Conservation (phyloP, 2,113 vertebrate genomes). For the Coreoperca whiteheadi region DNA sequence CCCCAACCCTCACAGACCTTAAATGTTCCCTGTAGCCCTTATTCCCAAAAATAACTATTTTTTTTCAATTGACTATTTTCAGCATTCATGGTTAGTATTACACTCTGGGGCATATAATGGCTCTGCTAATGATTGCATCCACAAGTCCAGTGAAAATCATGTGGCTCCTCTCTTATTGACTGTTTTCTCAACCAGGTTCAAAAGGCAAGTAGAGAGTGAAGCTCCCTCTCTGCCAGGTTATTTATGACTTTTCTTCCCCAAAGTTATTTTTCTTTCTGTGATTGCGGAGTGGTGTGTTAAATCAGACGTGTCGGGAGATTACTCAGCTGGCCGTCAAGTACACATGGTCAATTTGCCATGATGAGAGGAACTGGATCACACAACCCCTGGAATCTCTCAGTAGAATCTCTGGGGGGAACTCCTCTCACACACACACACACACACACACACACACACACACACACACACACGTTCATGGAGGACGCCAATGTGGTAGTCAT, state of each 20-base stretch:
- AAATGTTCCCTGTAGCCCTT: conserved; percentile 47
- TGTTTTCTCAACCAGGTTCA: conserved; percentile 77
- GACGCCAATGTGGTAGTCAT: conserved; percentile 86
- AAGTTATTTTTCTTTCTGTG: conserved; percentile 84
- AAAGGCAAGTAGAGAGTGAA: conserved; percentile 80
- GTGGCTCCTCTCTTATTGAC: conserved; percentile 77
- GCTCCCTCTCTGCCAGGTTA: conserved; percentile 75
- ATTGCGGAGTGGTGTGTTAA: conserved; percentile 81
- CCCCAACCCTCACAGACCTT: neutral
- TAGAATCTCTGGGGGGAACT: conserved; percentile 66
- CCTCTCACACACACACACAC: conserved; percentile 46
- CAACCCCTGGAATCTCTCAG: conserved; percentile 76
- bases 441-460: conserved; percentile 48
- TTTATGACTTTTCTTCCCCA: conserved; percentile 82
- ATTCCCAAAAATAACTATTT: conserved; percentile 50
- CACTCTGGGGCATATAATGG: conserved; percentile 61
- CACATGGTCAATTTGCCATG: conserved; percentile 84
- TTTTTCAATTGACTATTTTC: conserved; percentile 62
- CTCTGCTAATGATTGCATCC: conserved; percentile 71
- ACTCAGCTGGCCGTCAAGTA: conserved; percentile 81
- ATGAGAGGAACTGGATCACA: conserved; percentile 78
- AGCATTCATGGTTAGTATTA: conserved; percentile 57
- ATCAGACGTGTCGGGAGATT: conserved; percentile 79
- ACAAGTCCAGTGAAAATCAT: conserved; percentile 68
- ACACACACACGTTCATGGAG: conserved; percentile 45